These are phyloP conservation scores for Drosophila nr. perissopoda DNA, from an alignment of 2,888 invertebrate species.

Conservation along the genomic window DNA sequence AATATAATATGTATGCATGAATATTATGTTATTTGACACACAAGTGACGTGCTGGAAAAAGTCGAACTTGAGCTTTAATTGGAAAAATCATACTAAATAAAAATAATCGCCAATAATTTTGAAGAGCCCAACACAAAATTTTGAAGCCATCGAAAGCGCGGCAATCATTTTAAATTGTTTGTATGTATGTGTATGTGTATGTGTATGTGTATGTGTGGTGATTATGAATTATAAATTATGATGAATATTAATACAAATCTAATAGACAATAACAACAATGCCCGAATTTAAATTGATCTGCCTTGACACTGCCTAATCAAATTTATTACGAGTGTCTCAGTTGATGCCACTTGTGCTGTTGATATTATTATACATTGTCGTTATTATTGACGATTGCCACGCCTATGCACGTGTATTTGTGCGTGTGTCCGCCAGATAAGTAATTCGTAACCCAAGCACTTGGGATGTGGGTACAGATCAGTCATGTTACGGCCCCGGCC, in stretches of 20 bases:
- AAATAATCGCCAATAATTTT: slow-evolving; percentile 58
- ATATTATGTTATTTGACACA: neutral
- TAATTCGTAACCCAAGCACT: neutral
- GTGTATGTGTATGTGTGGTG: slow-evolving; percentile 24
- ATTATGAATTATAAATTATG: slow-evolving; percentile 49
- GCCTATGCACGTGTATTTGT: slow-evolving; percentile 22
- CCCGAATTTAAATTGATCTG: slow-evolving; percentile 37
- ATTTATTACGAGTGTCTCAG: slow-evolving; percentile 27
- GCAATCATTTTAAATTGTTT: slow-evolving; percentile 30
- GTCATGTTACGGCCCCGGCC: slow-evolving; percentile 12
- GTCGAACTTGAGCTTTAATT: slow-evolving; percentile 66
- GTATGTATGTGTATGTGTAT: slow-evolving; percentile 8
- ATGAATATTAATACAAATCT: slow-evolving; percentile 49
- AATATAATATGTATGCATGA: neutral
- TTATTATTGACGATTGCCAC: slow-evolving; percentile 55
- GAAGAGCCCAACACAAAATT: slow-evolving; percentile 39
- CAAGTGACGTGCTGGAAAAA: slow-evolving; percentile 13
- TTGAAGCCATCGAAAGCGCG: slow-evolving; percentile 26
- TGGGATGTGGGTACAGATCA: slow-evolving; percentile 32
- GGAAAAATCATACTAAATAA: slow-evolving; percentile 70
- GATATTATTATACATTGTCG: slow-evolving; percentile 13
- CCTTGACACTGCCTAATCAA: slow-evolving; percentile 63
- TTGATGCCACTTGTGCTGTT: slow-evolving; percentile 25
- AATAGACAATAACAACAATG: slow-evolving; percentile 44
- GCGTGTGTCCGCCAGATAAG: neutral